Evolutionary conservation across 2,888 invertebrate genomes (phyloP).

Genomic region (Drosophila kanekoi): DNA sequence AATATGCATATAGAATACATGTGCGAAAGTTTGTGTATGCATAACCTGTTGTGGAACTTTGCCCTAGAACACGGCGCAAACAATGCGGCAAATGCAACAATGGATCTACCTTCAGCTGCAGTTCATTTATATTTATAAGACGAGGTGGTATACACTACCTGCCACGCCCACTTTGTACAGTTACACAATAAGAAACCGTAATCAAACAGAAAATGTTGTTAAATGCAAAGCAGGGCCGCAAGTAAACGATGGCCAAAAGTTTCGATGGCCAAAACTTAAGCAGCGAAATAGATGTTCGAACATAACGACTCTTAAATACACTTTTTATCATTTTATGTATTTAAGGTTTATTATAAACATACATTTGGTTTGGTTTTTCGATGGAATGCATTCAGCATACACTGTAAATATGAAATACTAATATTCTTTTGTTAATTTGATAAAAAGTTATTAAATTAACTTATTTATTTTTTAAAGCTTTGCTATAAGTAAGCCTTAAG

Average conservation of each 20-base stretch:
- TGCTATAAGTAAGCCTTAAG: too few species aligned
- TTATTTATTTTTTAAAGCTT: too few species aligned
- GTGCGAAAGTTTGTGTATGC: conserved; percentile 24
- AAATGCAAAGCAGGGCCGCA: conserved; percentile 68
- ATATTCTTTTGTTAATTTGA: too few species aligned
- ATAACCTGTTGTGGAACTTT: conserved; percentile 28
- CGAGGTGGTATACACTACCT: conserved; percentile 9
- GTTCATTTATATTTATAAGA: conserved; percentile 76
- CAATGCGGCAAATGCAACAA: conserved; percentile 74
- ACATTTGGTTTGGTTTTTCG: background rate
- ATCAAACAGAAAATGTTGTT: conserved; percentile 74
- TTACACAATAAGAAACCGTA: conserved; percentile 55
- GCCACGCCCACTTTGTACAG: conserved; percentile 9
- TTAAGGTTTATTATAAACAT: too few species aligned
- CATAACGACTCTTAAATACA: background rate
- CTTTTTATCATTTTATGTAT: background rate
- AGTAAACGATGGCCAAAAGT: conserved; percentile 65
- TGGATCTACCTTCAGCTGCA: conserved; percentile 32
- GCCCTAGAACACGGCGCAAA: conserved; percentile 45
- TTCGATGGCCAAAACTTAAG: conserved; percentile 52
- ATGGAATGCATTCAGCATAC: too few species aligned
- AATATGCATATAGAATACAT: conserved; percentile 25
- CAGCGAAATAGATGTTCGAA: conserved; percentile 4
- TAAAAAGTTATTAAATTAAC: too few species aligned
- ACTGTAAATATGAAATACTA: too few species aligned